Evolutionary conservation across 2,888 invertebrate species (phyloP), one percentile per base, ranked within the genome.

Genomic region (Rhyacophila evoluta): DNA sequence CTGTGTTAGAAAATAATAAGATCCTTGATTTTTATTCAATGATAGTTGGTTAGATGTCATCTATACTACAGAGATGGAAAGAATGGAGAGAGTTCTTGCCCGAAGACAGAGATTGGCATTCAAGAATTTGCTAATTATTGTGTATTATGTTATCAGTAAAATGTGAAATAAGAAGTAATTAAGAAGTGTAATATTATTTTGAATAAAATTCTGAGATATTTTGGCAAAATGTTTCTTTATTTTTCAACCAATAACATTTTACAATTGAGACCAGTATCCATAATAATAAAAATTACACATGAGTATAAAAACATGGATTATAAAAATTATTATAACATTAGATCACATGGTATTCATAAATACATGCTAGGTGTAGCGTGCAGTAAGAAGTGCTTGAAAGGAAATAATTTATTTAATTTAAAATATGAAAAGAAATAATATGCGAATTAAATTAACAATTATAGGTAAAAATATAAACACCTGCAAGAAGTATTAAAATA

Each of bases 271-370:
- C 77, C 77, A 72, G 41, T 71, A 72, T 77, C 77, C 77, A 69
- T 69, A 27, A 70, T 37, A 29, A 75, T 75, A 69, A 74, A 70
- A 36, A 36, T 70, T 70, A 36, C 19, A 70, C 36, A 41, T 74
- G 27, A 36, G 72, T 72, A 41, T 41, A 41, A 76, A 76, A 55
- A 75, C 72, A 37, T 37, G 19, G 41, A 28, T 36, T 73, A 55
- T 73, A 73, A 28, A 75, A 33, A 39, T 4, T 71, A 72, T 72
- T 72, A 72, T 71, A 75, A 75, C 38, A 71, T 11, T 71, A 75
- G 39, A 75, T 75, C 75, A 75, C 75, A 75, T 71, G 29, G 69
- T 75, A 39, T 71, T 70, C 33, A 75, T 71, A 39, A 75, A 71
- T 71, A 75, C 39, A 41, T 71, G 70, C 75, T 71, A 75, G 41